Percentiles rank a stretch among this genome's conserved stretches.
Conservation (phyloP, 2,888 invertebrate species). For the Ennomos quercinarius region DNA sequence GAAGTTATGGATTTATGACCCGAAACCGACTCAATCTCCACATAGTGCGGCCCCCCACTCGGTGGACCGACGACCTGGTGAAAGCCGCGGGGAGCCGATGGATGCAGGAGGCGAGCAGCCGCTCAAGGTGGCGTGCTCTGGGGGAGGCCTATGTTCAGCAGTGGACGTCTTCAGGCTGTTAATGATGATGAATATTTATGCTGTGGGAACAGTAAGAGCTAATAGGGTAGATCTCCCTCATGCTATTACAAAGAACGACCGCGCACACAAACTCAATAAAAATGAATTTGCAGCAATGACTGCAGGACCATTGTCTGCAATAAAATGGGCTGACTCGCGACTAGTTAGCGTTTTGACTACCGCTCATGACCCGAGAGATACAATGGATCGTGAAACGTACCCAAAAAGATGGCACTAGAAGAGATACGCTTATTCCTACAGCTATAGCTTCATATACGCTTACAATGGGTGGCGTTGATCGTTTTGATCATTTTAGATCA, state of each 20-base stretch:
- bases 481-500: constrained; percentile 51
- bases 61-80: too few relatives aligned
- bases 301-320: constrained; percentile 43
- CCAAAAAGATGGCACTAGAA: constrained; percentile 51
- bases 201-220: constrained; percentile 47
- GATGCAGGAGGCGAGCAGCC: too few relatives aligned
- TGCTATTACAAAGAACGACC: constrained; percentile 43
- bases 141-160: too few relatives aligned
- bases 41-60: too few relatives aligned
- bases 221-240: constrained; percentile 47
- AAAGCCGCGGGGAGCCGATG: too few relatives aligned
- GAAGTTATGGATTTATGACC: too few relatives aligned
- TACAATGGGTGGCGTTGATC: constrained; percentile 54
- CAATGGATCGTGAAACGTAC: constrained; percentile 45
- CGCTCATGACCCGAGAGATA: constrained; percentile 43
- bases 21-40: too few relatives aligned
- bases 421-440: constrained; percentile 47
- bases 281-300: constrained; percentile 46
- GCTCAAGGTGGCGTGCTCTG: too few relatives aligned
- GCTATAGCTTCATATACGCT: constrained; percentile 51
- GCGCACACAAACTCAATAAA: constrained; percentile 43
- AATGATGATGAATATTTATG: too few relatives aligned
- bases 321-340: constrained; percentile 37
- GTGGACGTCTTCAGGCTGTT: too few relatives aligned
- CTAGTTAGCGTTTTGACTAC: constrained; percentile 38